Percentiles rank a stretch among this genome's conserved stretches.
These are phyloP conservation scores for Anguilla japonica DNA, from an alignment of 2,113 vertebrate genomes.

Conservation along the genomic window DNA sequence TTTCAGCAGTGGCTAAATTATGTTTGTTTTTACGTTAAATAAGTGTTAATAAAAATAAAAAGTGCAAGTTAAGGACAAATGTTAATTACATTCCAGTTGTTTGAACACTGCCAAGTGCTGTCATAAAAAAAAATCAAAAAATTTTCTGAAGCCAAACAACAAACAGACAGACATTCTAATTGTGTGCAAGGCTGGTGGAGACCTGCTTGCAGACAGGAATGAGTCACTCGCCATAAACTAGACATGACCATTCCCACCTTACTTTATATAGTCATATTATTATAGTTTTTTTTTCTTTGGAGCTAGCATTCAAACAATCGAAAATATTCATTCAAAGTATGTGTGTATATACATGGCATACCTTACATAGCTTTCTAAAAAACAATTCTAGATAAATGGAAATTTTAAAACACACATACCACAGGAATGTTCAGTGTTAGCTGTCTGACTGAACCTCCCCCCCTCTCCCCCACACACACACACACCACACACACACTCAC, in stretches of 20 bases:
- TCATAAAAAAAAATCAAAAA: background rate
- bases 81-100: no score
- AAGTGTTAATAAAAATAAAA: no score
- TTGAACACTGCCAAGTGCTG: background rate
- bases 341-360: background rate
- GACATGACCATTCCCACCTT: background rate
- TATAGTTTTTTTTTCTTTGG: background rate
- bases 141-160: background rate
- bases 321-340: background rate
- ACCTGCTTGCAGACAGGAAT: background rate
- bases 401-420: conserved; percentile 12
- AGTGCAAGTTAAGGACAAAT: no score
- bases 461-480: background rate
- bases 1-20: no score
- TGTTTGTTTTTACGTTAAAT: no score
- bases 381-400: conserved; percentile 22
- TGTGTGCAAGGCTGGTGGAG: background rate
- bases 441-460: background rate
- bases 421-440: background rate
- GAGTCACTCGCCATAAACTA: background rate
- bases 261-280: background rate
- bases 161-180: background rate
- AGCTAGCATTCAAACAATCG: background rate
- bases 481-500: background rate
- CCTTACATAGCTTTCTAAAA: background rate